Evolutionary conservation across 2,113 vertebrate genomes (phyloP).

Genomic region (Tetrao urogallus): DNA sequence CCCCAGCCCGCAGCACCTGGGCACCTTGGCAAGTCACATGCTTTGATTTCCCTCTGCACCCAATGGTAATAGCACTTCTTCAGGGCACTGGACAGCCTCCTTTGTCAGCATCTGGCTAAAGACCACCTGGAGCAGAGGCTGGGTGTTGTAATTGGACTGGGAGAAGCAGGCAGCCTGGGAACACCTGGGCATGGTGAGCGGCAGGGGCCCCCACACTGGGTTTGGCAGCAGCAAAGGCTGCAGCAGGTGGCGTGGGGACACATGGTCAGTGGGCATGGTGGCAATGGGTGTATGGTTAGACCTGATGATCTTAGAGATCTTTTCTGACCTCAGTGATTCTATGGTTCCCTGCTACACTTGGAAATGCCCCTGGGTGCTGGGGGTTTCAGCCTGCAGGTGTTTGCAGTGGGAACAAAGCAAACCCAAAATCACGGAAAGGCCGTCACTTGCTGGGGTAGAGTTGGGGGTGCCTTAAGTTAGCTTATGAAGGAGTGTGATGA

Average conservation of each 20-base stretch:
- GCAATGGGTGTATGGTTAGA: too few relatives aligned
- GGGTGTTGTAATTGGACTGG: background rate
- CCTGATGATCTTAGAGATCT: too few relatives aligned
- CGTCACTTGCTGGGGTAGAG: background rate
- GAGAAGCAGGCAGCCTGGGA: background rate
- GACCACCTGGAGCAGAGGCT: background rate
- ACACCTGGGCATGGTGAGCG: background rate
- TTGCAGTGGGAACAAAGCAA: background rate
- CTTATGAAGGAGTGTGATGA: background rate
- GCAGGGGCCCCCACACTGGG: background rate
- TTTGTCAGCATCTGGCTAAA: background rate
- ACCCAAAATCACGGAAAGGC: background rate
- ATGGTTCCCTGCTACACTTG: background rate
- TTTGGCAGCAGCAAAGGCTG: background rate
- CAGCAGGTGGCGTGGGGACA: background rate
- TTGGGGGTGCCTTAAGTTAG: background rate
- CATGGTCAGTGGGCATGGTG: too few relatives aligned
- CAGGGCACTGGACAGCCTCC: accelerated
- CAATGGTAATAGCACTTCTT: background rate
- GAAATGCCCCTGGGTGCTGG: background rate
- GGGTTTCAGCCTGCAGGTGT: background rate
- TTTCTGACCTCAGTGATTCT: too few relatives aligned
- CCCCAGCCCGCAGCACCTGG: background rate
- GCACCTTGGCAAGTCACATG: background rate
- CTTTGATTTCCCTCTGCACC: background rate